Percentiles rank a stretch among this genome's conserved stretches.
These are phyloP conservation scores for Apotomis capreana DNA, from an alignment of 2,888 invertebrate genomes.

Conservation along the genomic window DNA sequence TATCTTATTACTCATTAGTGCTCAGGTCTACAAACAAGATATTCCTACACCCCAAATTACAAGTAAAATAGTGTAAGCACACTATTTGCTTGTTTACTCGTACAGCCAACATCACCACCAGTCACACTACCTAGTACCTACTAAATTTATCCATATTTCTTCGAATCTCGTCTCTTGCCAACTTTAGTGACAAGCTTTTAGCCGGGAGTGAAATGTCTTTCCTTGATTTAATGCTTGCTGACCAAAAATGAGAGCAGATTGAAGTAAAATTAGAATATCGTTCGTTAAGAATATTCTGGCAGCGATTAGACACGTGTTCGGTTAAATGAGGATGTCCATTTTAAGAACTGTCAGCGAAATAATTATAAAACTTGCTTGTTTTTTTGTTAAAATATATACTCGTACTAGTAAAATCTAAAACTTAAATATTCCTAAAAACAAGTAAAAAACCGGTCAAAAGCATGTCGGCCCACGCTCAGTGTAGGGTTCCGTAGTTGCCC, in stretches of 20 bases:
- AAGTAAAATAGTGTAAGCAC: too few relatives aligned
- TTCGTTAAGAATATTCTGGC: conserved; percentile 2
- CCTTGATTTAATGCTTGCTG: conserved; percentile 29
- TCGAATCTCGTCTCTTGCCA: conserved; percentile 27
- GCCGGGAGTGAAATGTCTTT: conserved; percentile 27
- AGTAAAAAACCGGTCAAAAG: too few relatives aligned
- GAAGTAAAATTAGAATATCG: conserved; percentile 21
- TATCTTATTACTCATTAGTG: too few relatives aligned
- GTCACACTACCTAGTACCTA: neutral
- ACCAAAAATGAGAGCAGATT: conserved; percentile 15
- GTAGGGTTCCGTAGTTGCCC: too few relatives aligned
- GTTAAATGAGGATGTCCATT: neutral
- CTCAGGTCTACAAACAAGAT: too few relatives aligned
- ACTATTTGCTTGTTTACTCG: neutral
- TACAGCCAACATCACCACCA: neutral
- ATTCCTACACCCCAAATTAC: too few relatives aligned
- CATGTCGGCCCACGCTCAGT: too few relatives aligned
- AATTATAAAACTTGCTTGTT: too few relatives aligned
- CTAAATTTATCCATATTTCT: conserved; percentile 23
- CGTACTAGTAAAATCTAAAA: too few relatives aligned
- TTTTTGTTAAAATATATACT: too few relatives aligned
- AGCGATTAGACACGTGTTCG: neutral
- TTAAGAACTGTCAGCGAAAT: neutral
- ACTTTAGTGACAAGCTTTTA: conserved; percentile 39
- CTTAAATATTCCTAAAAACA: too few relatives aligned